Evolutionary conservation across 2,888 invertebrate species (phyloP).

Genomic region (Spodoptera picta): DNA sequence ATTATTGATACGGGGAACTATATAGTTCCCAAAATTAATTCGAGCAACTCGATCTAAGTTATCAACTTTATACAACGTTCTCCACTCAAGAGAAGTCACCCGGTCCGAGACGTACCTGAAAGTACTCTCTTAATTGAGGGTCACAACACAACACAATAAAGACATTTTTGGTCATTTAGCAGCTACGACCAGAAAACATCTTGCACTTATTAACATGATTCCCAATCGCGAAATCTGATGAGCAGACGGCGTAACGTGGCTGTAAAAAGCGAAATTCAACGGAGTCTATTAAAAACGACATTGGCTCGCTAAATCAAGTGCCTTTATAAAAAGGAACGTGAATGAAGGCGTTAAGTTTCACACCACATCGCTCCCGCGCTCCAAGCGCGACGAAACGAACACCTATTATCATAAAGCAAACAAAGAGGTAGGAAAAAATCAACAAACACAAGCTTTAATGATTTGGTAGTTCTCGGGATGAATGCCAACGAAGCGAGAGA

Average conservation of each 20-base stretch:
- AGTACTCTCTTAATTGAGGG: conserved; percentile 17
- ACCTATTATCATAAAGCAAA: conserved; percentile 88
- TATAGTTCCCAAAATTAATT: conserved; percentile 13
- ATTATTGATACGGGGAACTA: conserved; percentile 15
- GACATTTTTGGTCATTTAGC: conserved; percentile 26
- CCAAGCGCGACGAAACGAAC: conserved; percentile 80
- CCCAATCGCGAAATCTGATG: conserved; percentile 64
- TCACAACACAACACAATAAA: conserved; percentile 24
- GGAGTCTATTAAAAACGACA: conserved; percentile 80
- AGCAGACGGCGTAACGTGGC: conserved; percentile 60
- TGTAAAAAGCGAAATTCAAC: conserved; percentile 72
- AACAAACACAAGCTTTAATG: conserved; percentile 85
- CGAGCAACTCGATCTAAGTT: conserved; percentile 17
- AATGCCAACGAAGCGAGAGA: conserved; percentile 82
- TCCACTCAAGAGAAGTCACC: conserved; percentile 12
- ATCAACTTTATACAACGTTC: conserved; percentile 14
- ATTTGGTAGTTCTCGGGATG: conserved; percentile 84
- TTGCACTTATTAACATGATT: conserved; percentile 58
- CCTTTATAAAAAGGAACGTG: conserved; percentile 83
- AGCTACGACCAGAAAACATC: conserved; percentile 41
- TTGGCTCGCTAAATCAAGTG: conserved; percentile 84
- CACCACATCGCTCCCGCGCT: conserved; percentile 81
- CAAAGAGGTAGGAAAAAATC: conserved; percentile 83
- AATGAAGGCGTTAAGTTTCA: conserved; percentile 88
- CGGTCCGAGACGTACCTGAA: conserved; percentile 3